Percentiles rank a stretch among this genome's conserved stretches.
Evolutionary conservation across 2,888 invertebrate species (phyloP).

Genomic region (Pristionchus fissidentatus): DNA sequence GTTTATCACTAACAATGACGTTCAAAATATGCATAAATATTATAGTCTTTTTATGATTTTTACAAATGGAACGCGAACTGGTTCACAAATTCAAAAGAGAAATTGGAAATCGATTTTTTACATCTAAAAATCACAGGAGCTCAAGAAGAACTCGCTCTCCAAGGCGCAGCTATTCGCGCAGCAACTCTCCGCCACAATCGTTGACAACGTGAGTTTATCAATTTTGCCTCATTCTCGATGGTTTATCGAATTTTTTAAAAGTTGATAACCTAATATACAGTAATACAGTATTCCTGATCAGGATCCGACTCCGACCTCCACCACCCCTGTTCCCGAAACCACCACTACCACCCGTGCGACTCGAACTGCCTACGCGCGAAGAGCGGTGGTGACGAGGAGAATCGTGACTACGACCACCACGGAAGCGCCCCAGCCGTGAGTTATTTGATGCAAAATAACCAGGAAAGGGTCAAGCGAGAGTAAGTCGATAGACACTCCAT

Average conservation of each 20-base stretch:
- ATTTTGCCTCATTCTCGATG: background rate
- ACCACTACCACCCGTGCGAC: constrained; percentile 18
- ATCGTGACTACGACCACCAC: constrained; percentile 1
- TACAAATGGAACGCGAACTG: too few relatives aligned
- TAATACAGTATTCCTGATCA: background rate
- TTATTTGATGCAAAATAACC: too few relatives aligned
- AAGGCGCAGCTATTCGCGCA: constrained; percentile 41
- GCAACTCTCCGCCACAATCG: background rate
- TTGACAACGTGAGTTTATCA: background rate
- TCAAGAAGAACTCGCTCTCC: constrained; percentile 34
- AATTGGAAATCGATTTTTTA: background rate
- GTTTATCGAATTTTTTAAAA: background rate
- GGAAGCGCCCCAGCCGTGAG: constrained; percentile 13
- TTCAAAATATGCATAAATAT: background rate
- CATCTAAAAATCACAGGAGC: constrained; percentile 29
- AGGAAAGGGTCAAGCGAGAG: too few relatives aligned
- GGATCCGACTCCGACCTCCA: background rate
- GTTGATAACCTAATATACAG: background rate
- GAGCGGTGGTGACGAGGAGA: constrained; percentile 4
- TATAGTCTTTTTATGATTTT: too few relatives aligned
- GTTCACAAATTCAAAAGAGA: too few relatives aligned
- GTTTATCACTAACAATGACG: background rate
- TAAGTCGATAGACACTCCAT: background rate
- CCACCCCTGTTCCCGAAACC: background rate
- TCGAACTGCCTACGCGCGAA: background rate